Evolutionary conservation across 1,140 invertebrate species (phyloP).

Genomic region (Nymphalis io): DNA sequence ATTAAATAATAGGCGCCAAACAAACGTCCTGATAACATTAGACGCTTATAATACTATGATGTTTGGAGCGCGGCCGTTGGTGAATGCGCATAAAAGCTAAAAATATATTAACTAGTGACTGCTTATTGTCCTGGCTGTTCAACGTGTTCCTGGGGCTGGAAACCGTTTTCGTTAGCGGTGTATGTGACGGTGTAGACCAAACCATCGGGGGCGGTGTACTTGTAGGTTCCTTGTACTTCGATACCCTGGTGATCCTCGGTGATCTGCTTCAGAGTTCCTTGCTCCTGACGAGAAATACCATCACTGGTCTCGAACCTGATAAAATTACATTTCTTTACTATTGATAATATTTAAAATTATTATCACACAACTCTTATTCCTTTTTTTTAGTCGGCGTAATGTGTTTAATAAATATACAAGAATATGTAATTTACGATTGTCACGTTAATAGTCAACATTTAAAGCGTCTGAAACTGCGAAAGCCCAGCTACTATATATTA

Average conservation of each 20-base stretch:
- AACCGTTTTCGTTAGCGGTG: conserved; percentile 82
- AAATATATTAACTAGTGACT: background rate
- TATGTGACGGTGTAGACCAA: conserved; percentile 82
- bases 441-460: no score
- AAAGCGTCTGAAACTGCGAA: no score
- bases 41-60: background rate
- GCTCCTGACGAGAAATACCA: conserved; percentile 69
- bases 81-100: background rate
- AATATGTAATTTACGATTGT: no score
- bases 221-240: conserved; percentile 79
- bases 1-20: background rate
- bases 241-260: conserved; percentile 64
- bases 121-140: conserved; percentile 57
- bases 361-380: background rate
- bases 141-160: conserved; percentile 68
- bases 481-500: no score
- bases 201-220: conserved; percentile 81
- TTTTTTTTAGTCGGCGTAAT: no score
- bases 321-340: background rate
- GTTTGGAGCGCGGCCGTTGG: background rate
- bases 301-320: conserved; percentile 71
- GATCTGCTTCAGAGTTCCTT: conserved; percentile 65
- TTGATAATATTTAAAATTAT: background rate
- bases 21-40: background rate
- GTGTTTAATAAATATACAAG: no score